Percentiles rank a stretch among this genome's conserved stretches.
Evolutionary conservation across 2,797 vertebrate genomes (phyloP).

Genomic region (Phaenicophaeus curvirostris): DNA sequence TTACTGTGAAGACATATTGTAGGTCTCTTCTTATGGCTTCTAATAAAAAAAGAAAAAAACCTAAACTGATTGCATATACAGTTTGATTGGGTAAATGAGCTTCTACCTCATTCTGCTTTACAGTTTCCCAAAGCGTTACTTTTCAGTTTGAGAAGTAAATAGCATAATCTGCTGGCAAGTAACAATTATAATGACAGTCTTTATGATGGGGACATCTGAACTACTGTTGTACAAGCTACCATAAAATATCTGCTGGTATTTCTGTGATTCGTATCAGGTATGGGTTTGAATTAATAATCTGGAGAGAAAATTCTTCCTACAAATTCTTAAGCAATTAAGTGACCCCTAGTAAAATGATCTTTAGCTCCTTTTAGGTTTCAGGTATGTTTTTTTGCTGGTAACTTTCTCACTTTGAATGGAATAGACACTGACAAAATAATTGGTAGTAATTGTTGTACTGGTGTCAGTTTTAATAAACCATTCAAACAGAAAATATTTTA

Average conservation of each 20-base stretch:
- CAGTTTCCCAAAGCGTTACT: not conserved
- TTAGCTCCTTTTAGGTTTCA: constrained; percentile 45
- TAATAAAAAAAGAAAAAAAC: not conserved
- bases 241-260: not conserved
- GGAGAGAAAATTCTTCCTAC: constrained; percentile 18
- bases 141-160: not conserved
- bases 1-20: not conserved
- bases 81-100: not conserved
- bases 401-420: constrained; percentile 61
- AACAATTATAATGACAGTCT: not conserved
- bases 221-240: not conserved
- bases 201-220: not conserved
- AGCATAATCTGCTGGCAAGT: not conserved
- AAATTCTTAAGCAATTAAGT: not conserved
- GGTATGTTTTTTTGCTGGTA: constrained; percentile 9
- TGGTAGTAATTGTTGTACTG: constrained; percentile 71
- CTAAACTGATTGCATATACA: not conserved
- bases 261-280: not conserved
- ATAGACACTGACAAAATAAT: constrained; percentile 76
- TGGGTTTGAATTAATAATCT: not conserved
- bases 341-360: not conserved
- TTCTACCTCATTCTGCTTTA: not conserved
- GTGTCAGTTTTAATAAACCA: constrained; percentile 73
- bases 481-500: constrained; percentile 53
- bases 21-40: not conserved